Conservation (phyloP, 2,888 invertebrate genomes). For the Microctonus brassicae region DNA sequence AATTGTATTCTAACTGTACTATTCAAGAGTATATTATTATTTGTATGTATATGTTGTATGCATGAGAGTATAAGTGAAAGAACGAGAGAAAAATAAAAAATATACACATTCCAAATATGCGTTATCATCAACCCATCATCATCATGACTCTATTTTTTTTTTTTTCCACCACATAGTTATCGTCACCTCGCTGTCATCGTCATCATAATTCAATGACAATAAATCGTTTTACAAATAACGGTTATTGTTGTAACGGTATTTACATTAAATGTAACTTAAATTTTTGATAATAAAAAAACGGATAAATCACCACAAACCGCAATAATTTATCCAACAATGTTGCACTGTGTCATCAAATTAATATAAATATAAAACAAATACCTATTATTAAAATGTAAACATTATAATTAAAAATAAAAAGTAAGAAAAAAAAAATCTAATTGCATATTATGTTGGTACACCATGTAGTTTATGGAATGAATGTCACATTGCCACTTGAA, state of each 20-base stretch:
- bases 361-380: background rate
- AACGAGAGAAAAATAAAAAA: background rate
- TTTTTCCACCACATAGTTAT: background rate
- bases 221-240: conserved; percentile 24
- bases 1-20: conserved; percentile 25
- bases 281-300: background rate
- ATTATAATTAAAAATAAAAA: background rate
- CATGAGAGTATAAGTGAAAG: background rate
- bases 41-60: too few relatives aligned
- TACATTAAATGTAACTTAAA: background rate
- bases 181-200: background rate
- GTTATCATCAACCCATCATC: conserved; percentile 24
- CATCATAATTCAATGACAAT: background rate
- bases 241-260: conserved; percentile 22
- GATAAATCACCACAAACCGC: background rate
- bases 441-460: background rate
- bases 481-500: background rate
- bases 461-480: background rate
- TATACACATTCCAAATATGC: conserved; percentile 7
- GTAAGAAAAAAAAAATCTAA: background rate
- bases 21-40: too few relatives aligned
- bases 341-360: background rate
- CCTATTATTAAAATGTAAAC: too few relatives aligned
- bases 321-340: background rate
- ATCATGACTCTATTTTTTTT: conserved; percentile 11